Conservation (phyloP, 2,888 invertebrate genomes). For the Acrobasis repandana region DNA sequence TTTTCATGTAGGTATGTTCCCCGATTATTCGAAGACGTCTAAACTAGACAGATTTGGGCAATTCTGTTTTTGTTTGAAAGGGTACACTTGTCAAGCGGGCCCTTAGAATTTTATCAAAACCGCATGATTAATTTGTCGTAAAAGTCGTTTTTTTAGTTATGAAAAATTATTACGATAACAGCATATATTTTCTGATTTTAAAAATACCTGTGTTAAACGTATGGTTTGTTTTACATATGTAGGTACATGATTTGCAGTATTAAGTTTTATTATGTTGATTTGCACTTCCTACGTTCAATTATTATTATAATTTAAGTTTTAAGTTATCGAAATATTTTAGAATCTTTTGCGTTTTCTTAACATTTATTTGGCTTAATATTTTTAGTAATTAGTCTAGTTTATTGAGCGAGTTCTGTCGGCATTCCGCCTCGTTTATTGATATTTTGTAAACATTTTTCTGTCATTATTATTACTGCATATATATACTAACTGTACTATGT, state of each 20-base stretch:
- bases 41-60: too few relatives aligned
- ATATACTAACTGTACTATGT: not conserved
- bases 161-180: too few relatives aligned
- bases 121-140: too few relatives aligned
- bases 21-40: too few relatives aligned
- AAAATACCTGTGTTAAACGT: not conserved
- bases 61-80: too few relatives aligned
- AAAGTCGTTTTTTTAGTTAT: too few relatives aligned
- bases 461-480: not conserved
- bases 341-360: conserved; percentile 28
- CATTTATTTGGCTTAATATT: conserved; percentile 17
- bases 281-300: conserved; percentile 75
- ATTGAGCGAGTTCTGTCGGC: conserved; percentile 15
- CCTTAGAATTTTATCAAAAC: too few relatives aligned
- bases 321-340: conserved; percentile 29
- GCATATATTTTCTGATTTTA: too few relatives aligned
- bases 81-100: too few relatives aligned
- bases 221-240: not conserved
- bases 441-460: not conserved
- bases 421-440: conserved; percentile 18
- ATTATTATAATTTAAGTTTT: conserved; percentile 50
- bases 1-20: too few relatives aligned
- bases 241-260: not conserved
- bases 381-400: conserved; percentile 3
- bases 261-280: conserved; percentile 24